Evolutionary conservation across 2,797 vertebrate species (phyloP).

Genomic region (Poecilia velifera): DNA sequence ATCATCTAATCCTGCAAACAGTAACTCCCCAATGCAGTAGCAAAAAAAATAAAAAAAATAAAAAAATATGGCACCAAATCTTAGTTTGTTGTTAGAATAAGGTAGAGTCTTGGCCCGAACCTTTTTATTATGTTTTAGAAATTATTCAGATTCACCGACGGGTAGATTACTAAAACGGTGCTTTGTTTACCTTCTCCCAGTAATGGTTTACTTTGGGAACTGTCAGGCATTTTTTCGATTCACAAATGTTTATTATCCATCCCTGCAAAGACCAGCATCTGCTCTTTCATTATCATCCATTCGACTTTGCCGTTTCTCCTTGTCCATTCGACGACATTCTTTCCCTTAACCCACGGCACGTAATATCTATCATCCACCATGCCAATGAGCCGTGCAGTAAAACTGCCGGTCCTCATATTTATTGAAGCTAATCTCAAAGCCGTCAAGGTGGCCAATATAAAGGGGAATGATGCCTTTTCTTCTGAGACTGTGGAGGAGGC

Average conservation of each 20-base stretch:
- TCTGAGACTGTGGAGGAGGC: slow-evolving; percentile 28
- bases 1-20: slow-evolving; percentile 16
- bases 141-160: slow-evolving; percentile 29
- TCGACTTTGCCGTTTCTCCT: slow-evolving; percentile 48
- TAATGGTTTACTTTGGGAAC: slow-evolving; percentile 22
- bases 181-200: slow-evolving; percentile 21
- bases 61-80: slow-evolving; percentile 1
- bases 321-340: slow-evolving; percentile 28
- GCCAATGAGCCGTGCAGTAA: slow-evolving; percentile 70
- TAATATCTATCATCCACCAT: slow-evolving; percentile 71
- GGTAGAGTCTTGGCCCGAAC: neutral
- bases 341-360: slow-evolving; percentile 56
- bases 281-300: slow-evolving; percentile 64
- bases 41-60: neutral
- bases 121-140: neutral
- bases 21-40: slow-evolving; percentile 14
- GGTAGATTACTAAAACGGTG: slow-evolving; percentile 25
- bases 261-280: slow-evolving; percentile 50
- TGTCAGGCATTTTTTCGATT: slow-evolving; percentile 24
- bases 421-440: slow-evolving; percentile 62
- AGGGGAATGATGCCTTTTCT: slow-evolving; percentile 53
- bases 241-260: slow-evolving; percentile 59
- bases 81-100: neutral
- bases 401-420: slow-evolving; percentile 64
- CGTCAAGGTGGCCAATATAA: slow-evolving; percentile 48